A percentile compares a stretch with the other conserved stretches of the same genome.
Conservation (phyloP, 2,113 vertebrate species). For the Corythaixoides concolor region DNA sequence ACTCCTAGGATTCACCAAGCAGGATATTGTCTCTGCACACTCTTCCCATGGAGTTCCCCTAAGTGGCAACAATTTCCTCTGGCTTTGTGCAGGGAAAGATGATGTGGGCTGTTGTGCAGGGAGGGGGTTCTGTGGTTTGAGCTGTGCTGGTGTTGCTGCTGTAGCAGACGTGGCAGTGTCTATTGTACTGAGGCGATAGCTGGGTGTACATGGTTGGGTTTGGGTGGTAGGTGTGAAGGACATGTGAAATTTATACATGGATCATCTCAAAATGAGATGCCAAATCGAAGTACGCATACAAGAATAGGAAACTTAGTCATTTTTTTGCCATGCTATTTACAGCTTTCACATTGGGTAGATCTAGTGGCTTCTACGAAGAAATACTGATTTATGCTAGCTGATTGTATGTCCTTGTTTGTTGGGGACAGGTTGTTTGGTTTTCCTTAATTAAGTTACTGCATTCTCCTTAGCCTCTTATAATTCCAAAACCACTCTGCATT, state of each 20-base stretch:
- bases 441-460: not conserved
- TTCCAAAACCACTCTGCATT: not conserved
- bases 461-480: not conserved
- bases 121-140: not conserved
- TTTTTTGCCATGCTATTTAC: not conserved
- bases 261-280: not conserved
- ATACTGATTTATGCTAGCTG: not conserved
- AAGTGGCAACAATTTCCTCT: not conserved
- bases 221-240: not conserved
- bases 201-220: fast-evolving
- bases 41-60: slow-evolving; percentile 25
- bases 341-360: not conserved
- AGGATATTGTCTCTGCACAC: not conserved
- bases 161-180: not conserved
- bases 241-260: fast-evolving
- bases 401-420: not conserved
- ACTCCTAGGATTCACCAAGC: not conserved
- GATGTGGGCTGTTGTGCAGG: not conserved
- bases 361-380: not conserved
- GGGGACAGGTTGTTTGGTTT: not conserved
- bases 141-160: not conserved
- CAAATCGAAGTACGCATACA: not conserved
- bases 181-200: not conserved
- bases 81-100: not conserved
- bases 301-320: not conserved